phyloP scores from a whole-genome alignment of 1,140 invertebrate genomes.

The Drosophila melanica region DNA sequence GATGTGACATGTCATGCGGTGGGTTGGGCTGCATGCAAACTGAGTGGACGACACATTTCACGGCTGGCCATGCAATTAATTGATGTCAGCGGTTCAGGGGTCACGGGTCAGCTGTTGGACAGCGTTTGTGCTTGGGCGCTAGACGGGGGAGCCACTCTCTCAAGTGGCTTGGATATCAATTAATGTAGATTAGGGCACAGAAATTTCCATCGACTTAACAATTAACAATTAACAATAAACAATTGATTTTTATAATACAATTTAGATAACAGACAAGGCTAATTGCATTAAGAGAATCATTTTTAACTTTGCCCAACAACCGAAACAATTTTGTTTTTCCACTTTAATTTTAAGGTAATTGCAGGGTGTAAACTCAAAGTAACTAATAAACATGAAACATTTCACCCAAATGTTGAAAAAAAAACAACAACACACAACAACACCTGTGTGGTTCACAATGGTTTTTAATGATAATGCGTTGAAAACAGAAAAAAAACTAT shows the following conservation, averaged over 20 bases:
- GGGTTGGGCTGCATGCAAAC: conserved; percentile 10
- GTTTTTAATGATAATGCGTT: no score
- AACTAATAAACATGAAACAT: no score
- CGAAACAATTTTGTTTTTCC: no score
- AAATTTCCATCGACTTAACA: conserved; percentile 14
- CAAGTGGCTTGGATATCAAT: conserved; percentile 20
- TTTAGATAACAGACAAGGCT: no score
- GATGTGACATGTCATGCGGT: conserved; percentile 4
- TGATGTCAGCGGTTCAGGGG: conserved; percentile 25
- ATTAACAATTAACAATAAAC: background rate
- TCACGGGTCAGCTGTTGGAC: conserved; percentile 12
- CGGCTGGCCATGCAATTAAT: conserved; percentile 34
- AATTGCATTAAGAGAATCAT: no score
- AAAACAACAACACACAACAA: no score
- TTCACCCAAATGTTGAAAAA: no score
- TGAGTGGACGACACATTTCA: conserved; percentile 8
- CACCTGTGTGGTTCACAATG: no score
- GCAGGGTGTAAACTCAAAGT: no score
- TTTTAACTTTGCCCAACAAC: no score
- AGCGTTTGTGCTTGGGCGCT: background rate
- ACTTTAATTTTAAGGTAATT: no score
- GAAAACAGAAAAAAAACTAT: no score
- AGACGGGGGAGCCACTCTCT: conserved; percentile 2
- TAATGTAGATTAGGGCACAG: conserved; percentile 15
- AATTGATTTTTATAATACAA: background rate